Evolutionary conservation across 2,113 vertebrate genomes (phyloP).

Genomic region (Malurus melanocephalus): DNA sequence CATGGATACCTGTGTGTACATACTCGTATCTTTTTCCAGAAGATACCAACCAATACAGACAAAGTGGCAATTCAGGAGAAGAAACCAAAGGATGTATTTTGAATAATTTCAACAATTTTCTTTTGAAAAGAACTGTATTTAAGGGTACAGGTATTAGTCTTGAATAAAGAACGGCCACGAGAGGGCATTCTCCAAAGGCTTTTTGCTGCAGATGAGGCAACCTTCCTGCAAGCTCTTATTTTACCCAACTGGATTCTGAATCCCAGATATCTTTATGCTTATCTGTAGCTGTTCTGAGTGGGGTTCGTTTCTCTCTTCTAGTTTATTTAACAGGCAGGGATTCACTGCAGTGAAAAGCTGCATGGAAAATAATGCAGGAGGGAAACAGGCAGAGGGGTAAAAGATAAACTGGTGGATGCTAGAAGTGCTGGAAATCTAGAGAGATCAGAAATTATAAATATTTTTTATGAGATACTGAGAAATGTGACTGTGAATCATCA

Average conservation of each 20-base stretch:
- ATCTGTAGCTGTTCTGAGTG: conserved; percentile 21
- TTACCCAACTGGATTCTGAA: conserved; percentile 25
- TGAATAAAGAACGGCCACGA: conserved; percentile 62
- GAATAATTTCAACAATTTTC: neutral
- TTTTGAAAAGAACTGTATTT: neutral
- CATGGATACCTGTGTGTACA: neutral
- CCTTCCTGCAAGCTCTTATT: conserved; percentile 4
- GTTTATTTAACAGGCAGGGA: conserved; percentile 4
- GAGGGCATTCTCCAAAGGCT: conserved; percentile 75
- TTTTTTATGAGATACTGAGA: conserved; percentile 33
- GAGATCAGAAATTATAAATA: conserved; percentile 22
- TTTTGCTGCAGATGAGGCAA: conserved; percentile 41
- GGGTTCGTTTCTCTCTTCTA: neutral
- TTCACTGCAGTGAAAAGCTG: neutral
- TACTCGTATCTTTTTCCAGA: neutral
- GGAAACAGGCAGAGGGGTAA: neutral
- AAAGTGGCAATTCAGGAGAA: neutral
- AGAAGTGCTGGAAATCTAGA: conserved; percentile 40
- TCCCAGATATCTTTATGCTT: conserved; percentile 9
- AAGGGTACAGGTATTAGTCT: neutral
- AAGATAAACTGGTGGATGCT: neutral
- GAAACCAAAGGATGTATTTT: neutral
- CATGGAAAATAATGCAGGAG: neutral
- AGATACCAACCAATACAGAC: neutral
- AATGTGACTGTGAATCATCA: conserved; percentile 70